A percentile compares a stretch with the other conserved stretches of the same genome.
These are phyloP conservation scores for Perodicticus potto DNA, from an alignment of 2,797 vertebrate species.

Conservation along the genomic window DNA sequence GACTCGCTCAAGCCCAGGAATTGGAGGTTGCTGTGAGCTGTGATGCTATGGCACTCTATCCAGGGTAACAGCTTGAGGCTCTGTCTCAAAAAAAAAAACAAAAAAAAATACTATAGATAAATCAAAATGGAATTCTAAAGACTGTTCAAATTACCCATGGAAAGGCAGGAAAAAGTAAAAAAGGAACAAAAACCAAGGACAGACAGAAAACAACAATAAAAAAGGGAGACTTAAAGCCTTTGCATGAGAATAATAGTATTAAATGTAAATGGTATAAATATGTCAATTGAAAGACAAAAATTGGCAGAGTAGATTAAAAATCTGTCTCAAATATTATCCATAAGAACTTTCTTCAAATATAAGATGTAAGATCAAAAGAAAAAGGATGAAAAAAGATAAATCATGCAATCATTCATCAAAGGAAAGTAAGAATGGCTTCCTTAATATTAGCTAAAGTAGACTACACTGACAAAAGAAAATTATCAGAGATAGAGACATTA, in stretches of 20 bases:
- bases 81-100: too few relatives aligned
- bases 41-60: too few relatives aligned
- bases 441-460: background rate
- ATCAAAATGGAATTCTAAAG: slow-evolving; percentile 5
- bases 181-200: background rate
- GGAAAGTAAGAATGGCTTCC: background rate
- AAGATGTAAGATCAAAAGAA: background rate
- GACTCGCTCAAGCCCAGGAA: too few relatives aligned
- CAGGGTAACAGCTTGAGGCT: too few relatives aligned
- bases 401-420: background rate
- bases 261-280: slow-evolving; percentile 10
- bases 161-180: background rate
- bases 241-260: background rate
- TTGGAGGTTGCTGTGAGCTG: too few relatives aligned
- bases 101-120: too few relatives aligned
- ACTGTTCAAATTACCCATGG: background rate
- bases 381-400: background rate
- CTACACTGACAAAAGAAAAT: slow-evolving; percentile 13
- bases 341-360: background rate
- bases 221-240: background rate
- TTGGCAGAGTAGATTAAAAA: background rate
- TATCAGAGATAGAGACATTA: background rate
- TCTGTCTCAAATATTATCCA: background rate
- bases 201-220: background rate
- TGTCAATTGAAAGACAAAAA: background rate